Percentiles rank a stretch among this genome's conserved stretches.
These are phyloP conservation scores for Thermophis baileyi DNA, from an alignment of 2,113 vertebrate genomes.

Conservation along the genomic window DNA sequence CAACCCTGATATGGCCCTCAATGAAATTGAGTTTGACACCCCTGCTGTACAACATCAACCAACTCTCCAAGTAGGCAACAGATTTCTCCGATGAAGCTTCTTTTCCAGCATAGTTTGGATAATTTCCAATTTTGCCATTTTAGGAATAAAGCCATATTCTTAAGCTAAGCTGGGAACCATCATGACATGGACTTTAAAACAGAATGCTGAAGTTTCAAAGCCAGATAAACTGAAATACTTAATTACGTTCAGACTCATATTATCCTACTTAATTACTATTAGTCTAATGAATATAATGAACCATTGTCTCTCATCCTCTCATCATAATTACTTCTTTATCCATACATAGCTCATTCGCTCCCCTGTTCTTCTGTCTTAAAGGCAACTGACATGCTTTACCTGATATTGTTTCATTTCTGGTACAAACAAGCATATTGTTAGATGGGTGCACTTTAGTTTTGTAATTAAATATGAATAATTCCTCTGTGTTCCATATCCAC, in stretches of 20 bases:
- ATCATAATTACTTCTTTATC: neutral
- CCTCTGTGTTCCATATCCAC: neutral
- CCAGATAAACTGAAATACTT: neutral
- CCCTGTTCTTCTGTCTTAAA: neutral
- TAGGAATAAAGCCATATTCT: neutral
- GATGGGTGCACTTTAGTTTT: neutral
- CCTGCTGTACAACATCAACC: neutral
- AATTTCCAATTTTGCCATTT: neutral
- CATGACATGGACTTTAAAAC: neutral
- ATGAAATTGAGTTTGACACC: no score
- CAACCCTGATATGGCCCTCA: no score
- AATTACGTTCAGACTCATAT: neutral
- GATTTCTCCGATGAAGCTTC: neutral
- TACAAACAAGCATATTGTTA: neutral
- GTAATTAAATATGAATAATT: neutral
- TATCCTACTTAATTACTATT: constrained; percentile 6
- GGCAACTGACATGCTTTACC: neutral
- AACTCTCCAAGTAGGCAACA: neutral
- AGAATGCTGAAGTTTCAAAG: neutral
- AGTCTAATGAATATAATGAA: neutral
- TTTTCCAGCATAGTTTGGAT: neutral
- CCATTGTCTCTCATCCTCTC: neutral
- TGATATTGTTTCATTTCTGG: neutral
- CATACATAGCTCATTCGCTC: neutral
- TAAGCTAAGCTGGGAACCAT: neutral